Conservation (phyloP, 2,888 invertebrate species). For the Melikaiella ostensackeni region DNA sequence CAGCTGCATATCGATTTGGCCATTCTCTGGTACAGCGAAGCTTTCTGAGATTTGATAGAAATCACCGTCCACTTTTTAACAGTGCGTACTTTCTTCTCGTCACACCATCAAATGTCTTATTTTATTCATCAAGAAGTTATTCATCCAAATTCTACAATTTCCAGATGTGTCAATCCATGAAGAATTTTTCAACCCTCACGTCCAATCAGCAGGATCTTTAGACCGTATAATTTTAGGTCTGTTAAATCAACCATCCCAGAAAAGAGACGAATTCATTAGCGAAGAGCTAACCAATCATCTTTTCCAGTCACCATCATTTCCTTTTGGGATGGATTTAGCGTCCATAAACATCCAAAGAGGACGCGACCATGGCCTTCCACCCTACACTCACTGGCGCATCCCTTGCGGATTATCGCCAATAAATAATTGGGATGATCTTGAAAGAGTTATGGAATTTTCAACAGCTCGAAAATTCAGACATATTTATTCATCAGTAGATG, state of each 20-base stretch:
- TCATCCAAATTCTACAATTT: conserved; percentile 45
- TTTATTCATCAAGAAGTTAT: not conserved
- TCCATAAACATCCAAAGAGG: conserved; percentile 93
- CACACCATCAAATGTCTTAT: not conserved
- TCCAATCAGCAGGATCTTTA: conserved; percentile 88
- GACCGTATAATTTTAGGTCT: conserved; percentile 88
- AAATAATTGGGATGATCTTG: conserved; percentile 84
- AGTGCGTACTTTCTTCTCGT: conserved; percentile 80
- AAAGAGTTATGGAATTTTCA: conserved; percentile 83
- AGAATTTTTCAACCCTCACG: conserved; percentile 83
- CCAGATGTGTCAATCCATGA: conserved; percentile 89
- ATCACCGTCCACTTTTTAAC: conserved; percentile 84
- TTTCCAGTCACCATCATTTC: conserved; percentile 85
- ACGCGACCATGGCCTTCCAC: conserved; percentile 90
- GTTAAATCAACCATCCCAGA: conserved; percentile 87
- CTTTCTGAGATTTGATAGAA: conserved; percentile 85
- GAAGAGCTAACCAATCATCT: conserved; percentile 90
- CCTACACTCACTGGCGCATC: conserved; percentile 88
- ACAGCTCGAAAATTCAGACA: conserved; percentile 81
- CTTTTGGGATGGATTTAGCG: conserved; percentile 91
- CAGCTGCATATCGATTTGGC: conserved; percentile 92
- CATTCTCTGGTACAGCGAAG: conserved; percentile 91
- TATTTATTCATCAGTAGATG: conserved; percentile 83
- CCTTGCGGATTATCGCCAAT: conserved; percentile 87
- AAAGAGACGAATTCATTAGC: conserved; percentile 89